Percentiles rank a stretch among this genome's conserved stretches.
These are phyloP conservation scores for Varecia variegata DNA, from an alignment of 2,797 vertebrate species.

Conservation along the genomic window DNA sequence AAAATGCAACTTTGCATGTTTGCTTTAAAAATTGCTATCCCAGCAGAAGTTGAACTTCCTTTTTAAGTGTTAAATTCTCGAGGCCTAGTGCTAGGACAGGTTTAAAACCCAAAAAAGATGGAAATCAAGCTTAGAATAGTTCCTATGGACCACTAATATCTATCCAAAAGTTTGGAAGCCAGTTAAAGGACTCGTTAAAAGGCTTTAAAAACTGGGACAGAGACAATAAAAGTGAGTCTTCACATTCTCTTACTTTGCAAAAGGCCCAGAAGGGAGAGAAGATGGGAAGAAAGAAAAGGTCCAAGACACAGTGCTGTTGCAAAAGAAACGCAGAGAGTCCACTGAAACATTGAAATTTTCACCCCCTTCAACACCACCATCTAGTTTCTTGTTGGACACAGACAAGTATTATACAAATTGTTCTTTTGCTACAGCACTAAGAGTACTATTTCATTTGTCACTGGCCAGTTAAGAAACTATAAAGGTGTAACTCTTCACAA, in stretches of 20 bases:
- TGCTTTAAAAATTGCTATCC: not conserved
- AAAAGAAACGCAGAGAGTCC: not conserved
- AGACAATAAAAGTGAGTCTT: not conserved
- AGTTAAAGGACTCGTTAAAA: not conserved
- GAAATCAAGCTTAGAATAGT: not conserved
- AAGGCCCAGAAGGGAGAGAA: not conserved
- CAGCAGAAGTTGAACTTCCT: not conserved
- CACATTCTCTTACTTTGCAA: not conserved
- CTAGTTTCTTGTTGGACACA: not conserved
- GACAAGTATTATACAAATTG: not conserved
- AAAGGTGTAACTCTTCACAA: not conserved
- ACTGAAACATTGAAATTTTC: not conserved
- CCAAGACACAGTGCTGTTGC: not conserved
- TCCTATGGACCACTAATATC: not conserved
- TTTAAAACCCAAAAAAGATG: not conserved
- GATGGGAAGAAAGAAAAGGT: not conserved
- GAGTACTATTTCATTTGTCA: not conserved
- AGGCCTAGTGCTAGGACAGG: not conserved
- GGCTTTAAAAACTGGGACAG: not conserved
- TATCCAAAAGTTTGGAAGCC: not conserved
- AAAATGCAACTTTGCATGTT: not conserved
- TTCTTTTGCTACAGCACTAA: not conserved
- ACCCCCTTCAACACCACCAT: not conserved
- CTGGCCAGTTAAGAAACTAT: not conserved
- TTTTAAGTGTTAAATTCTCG: not conserved